Evolutionary conservation across 2,888 invertebrate genomes (phyloP).

Genomic region (Caenorhabditis uteleia): DNA sequence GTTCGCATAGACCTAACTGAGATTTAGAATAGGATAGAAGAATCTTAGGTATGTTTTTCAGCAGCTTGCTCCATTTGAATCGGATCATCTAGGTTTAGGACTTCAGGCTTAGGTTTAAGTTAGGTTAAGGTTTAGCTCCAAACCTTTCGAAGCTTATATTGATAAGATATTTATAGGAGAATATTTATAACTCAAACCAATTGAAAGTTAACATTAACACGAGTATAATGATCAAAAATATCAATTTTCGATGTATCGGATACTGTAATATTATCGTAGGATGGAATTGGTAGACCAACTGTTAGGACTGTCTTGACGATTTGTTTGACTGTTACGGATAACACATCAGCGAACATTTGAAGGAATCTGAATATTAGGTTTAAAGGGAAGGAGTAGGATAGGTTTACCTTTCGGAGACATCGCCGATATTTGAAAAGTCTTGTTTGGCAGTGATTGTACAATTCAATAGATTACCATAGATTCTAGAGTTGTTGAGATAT

Average conservation of each 20-base stretch:
- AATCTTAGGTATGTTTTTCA: too few relatives aligned
- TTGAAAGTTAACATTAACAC: conserved; percentile 45
- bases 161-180: conserved; percentile 1
- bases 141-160: too few relatives aligned
- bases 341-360: conserved; percentile 37
- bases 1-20: too few relatives aligned
- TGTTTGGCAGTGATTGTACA: conserved; percentile 37
- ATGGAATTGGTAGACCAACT: conserved; percentile 59
- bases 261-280: conserved; percentile 59
- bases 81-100: too few relatives aligned
- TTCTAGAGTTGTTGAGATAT: conserved; percentile 28
- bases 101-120: too few relatives aligned
- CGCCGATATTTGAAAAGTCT: conserved; percentile 56
- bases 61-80: too few relatives aligned
- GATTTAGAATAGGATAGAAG: too few relatives aligned
- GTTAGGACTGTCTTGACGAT: conserved; percentile 43
- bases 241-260: conserved; percentile 40
- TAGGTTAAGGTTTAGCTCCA: too few relatives aligned
- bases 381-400: neutral
- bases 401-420: conserved; percentile 46
- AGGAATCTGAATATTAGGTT: conserved; percentile 48
- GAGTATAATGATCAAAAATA: conserved; percentile 36
- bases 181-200: conserved; percentile 5
- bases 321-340: conserved; percentile 48
- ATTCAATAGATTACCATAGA: conserved; percentile 48